Conservation (phyloP, 1,140 invertebrate species). For the Drosophila carrolli region DNA sequence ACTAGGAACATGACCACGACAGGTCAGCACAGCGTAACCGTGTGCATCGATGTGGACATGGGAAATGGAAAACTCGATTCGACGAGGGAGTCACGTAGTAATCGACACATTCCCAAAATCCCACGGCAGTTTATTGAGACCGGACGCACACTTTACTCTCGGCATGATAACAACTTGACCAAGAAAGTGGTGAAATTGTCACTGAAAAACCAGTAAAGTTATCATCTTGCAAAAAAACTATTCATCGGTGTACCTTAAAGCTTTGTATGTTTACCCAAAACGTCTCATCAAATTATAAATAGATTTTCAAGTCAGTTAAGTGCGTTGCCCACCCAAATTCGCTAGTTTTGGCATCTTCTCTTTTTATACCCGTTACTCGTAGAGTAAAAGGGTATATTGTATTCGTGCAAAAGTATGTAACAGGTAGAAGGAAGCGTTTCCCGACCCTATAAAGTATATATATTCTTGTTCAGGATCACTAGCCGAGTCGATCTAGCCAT, state of each 20-base stretch:
- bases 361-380: no score
- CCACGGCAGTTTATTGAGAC: slow-evolving; percentile 67
- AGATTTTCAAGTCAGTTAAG: background rate
- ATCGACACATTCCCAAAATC: slow-evolving; percentile 67
- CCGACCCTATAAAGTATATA: no score
- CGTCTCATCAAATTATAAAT: background rate
- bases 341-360: background rate
- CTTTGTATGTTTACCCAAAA: background rate
- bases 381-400: no score
- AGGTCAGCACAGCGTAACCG: slow-evolving; percentile 25
- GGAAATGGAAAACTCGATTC: slow-evolving; percentile 52
- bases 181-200: background rate
- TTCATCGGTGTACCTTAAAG: background rate
- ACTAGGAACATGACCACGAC: slow-evolving; percentile 9
- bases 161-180: background rate
- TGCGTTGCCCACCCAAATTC: background rate
- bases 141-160: slow-evolving; percentile 1
- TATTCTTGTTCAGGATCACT: no score
- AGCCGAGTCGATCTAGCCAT: no score
- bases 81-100: slow-evolving; percentile 67
- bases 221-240: no score
- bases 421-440: no score
- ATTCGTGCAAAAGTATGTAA: no score
- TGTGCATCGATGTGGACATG: slow-evolving; percentile 25
- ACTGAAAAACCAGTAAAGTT: background rate